Percentiles rank a stretch among this genome's conserved stretches.
These are phyloP conservation scores for Petrolisthes cinctipes DNA, from an alignment of 2,888 invertebrate genomes.

Conservation along the genomic window DNA sequence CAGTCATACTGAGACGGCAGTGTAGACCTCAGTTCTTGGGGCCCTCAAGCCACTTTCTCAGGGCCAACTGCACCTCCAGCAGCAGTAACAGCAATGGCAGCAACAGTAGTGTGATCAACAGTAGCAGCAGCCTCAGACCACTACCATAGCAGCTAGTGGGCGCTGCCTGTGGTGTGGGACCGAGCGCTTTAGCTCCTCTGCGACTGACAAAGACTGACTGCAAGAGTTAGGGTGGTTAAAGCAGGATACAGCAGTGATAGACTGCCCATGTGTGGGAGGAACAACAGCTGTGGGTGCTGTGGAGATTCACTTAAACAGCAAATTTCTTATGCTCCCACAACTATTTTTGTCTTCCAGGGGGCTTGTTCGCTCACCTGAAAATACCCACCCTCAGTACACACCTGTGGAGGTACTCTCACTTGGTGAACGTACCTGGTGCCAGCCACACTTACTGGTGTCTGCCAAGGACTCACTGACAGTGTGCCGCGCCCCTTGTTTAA, in stretches of 20 bases:
- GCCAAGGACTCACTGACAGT: slow-evolving; percentile 61
- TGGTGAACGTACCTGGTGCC: slow-evolving; percentile 50
- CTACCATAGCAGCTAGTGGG: slow-evolving; percentile 56
- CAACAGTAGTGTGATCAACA: slow-evolving; percentile 55
- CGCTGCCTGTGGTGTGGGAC: slow-evolving; percentile 54
- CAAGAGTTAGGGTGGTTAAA: slow-evolving; percentile 56
- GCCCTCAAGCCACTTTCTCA: slow-evolving; percentile 52
- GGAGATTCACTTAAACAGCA: slow-evolving; percentile 36
- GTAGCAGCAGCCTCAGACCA: slow-evolving; percentile 48
- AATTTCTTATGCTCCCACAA: slow-evolving; percentile 51
- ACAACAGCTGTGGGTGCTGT: slow-evolving; percentile 56
- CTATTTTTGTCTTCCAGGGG: slow-evolving; percentile 60
- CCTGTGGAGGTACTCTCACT: slow-evolving; percentile 50
- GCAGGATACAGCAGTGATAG: slow-evolving; percentile 49
- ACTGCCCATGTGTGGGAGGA: slow-evolving; percentile 54
- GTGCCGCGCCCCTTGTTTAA: slow-evolving; percentile 65
- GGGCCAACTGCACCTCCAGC: slow-evolving; percentile 62
- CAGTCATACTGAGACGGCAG: slow-evolving; percentile 95
- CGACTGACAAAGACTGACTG: slow-evolving; percentile 52
- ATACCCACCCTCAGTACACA: slow-evolving; percentile 56
- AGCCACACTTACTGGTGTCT: slow-evolving; percentile 60
- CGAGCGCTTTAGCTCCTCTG: slow-evolving; percentile 48
- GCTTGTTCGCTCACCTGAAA: slow-evolving; percentile 53
- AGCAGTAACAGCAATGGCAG: slow-evolving; percentile 52
- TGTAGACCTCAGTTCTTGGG: slow-evolving; percentile 73